phyloP scores from a whole-genome alignment of 2,888 invertebrate species.

The Eupeodes latifasciatus region DNA sequence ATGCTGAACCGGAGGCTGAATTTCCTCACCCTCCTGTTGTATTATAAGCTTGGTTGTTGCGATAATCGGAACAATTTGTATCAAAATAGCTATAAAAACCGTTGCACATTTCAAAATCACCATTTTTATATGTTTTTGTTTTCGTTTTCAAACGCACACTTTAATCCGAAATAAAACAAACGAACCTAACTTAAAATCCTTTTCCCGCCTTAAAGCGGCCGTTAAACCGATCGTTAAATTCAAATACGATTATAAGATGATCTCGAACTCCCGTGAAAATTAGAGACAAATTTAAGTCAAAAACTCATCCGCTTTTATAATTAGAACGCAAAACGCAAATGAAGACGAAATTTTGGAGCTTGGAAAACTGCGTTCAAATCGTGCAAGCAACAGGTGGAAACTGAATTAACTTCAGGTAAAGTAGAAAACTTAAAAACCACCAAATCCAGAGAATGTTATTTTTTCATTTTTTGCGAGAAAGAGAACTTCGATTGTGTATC shows the following conservation, averaged over 20 bases:
- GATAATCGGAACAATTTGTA: constrained; percentile 32
- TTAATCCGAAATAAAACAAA: neutral
- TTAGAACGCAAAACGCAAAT: constrained; percentile 6
- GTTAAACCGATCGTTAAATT: constrained; percentile 39
- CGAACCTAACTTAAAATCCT: constrained; percentile 44
- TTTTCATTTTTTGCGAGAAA: constrained; percentile 39
- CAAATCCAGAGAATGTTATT: constrained; percentile 33
- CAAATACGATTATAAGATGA: neutral
- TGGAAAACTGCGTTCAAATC: constrained; percentile 69
- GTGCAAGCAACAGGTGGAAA: constrained; percentile 74
- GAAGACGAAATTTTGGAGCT: constrained; percentile 42
- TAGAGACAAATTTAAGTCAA: neutral
- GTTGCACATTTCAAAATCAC: constrained; percentile 1
- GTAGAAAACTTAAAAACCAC: constrained; percentile 74
- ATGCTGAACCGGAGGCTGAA: constrained; percentile 62
- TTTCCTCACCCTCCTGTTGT: constrained; percentile 25
- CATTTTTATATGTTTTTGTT: constrained; percentile 35
- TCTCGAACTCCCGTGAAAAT: neutral
- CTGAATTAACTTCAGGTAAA: constrained; percentile 62
- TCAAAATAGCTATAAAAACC: constrained; percentile 27
- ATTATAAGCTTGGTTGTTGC: constrained; percentile 60
- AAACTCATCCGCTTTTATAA: constrained; percentile 3
- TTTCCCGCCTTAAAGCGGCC: constrained; percentile 67
- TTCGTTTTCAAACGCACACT: neutral
- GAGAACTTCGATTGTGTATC: constrained; percentile 55